Base-by-base conservation (phyloP, 2,797 vertebrate species). In the Salarias fasciatus region DNA sequence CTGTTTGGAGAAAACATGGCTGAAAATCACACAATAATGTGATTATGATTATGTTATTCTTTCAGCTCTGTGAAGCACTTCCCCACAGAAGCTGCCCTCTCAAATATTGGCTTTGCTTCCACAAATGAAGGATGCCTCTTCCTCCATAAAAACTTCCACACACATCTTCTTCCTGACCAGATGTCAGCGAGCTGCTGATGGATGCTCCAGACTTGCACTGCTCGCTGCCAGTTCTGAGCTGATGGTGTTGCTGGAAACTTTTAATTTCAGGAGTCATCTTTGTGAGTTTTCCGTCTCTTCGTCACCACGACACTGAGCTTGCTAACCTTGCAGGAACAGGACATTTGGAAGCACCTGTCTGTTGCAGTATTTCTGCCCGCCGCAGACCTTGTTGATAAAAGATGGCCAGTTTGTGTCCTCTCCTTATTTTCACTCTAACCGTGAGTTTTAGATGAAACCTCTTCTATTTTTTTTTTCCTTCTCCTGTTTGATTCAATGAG, bases 351-450 rank as follows among this genome's bases (percentile, higher is more conserved):
- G 55, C 30, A 28, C 30, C 38, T 24, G 46, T 11, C 6, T 13
- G 3, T 12, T 55, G 44, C 51, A 10, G 48, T 38, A 46, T 11
- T 45, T 51, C 15, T 69, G 5, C 59, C 14, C 51, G 29, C 41
- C 42, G 29, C 48, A 63, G 61, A 44, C 31, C 28, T 44, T 50
- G 40, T 13, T 59, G 69, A 72, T 53, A 24, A 45, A 54, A 64
- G 40, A 50, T 50, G 13, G 44, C 33, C 15, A 35, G 31, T 28
- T 38, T 44, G 18, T 29, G 42, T 44, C 42, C 2, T 18, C 13
- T 52, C 57, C 8, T 43, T 43, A 31, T 37, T 11, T 52, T 49
- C 18, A 64, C 43, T 13, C 14, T 40, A 15, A 4, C 31, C 11
- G 8, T 29, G 24, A 9, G 0, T 15, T 54, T 50, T 29, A 43